Base-by-base conservation (phyloP, 2,888 invertebrate genomes). In the Villa cingulata region DNA sequence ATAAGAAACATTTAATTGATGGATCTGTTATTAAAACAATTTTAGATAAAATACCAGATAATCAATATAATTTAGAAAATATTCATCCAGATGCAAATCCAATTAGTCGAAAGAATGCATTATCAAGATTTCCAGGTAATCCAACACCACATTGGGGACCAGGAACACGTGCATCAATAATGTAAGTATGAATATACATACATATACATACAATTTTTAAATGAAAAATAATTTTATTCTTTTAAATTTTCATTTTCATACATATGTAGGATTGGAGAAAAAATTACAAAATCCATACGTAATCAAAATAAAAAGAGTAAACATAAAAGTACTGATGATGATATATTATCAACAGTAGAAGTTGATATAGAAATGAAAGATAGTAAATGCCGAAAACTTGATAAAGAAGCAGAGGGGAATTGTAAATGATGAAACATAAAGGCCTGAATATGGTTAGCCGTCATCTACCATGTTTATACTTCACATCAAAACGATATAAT, bases 111-210 rank as follows among this genome's bases (percentile, higher is more conserved):
- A 74, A 77, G 54, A 73, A 76, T 46, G 80, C 84, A 0, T 69
- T 85, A 19, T 72, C 86, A 2, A 72, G 96, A 37, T 94, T 86
- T 69, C 94, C 90, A 65, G 74, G 74, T 56, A 96, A 96, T 72
- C 95, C 95, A 0, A 71, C 81, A 27, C 79, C 82, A 0, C 73
- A 82, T 66, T 96, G 95, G 95, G 95, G 96, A 1, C 95, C 96
- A 0, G 94, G 92, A 42, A 78, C 83, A 0, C 75, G 81, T 55
- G 80, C 88, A 1, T 81, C 77, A 18, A 78, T 83, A 17, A 87
- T 86, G 86, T 86, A 66, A 71, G 76, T 66, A 32, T 3, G 10
- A 45, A 19, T 40, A 3, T 43, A 43, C 23, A 34, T 23, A 23
- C 23, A 12, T 12, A 5, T 32, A 12, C 6, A 9, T 49, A 38